Conservation (phyloP, 2,797 vertebrate genomes). For the Urocyon cinereoargenteus region DNA sequence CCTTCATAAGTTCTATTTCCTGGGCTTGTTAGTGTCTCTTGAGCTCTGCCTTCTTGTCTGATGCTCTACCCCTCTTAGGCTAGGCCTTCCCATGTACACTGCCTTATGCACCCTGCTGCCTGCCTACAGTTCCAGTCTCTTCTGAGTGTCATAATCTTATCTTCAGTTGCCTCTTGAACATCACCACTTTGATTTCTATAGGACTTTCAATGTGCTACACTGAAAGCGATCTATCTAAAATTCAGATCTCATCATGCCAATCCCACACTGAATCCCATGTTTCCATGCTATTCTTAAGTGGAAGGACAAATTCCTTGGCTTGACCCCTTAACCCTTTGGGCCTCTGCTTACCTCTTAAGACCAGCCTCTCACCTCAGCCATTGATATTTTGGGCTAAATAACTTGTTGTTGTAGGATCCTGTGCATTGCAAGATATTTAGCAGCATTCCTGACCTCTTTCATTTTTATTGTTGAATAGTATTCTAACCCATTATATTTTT, state of each 20-base stretch:
- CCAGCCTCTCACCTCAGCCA: not conserved
- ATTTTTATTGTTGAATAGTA: not conserved
- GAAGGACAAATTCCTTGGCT: not conserved
- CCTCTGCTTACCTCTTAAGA: slow-evolving; percentile 7
- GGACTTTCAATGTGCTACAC: not conserved
- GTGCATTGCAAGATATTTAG: not conserved
- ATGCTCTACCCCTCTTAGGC: not conserved
- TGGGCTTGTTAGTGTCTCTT: not conserved
- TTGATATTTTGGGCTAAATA: not conserved
- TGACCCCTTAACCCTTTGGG: not conserved
- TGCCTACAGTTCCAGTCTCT: not conserved
- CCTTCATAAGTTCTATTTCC: not conserved
- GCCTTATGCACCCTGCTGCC: not conserved
- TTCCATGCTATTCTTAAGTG: not conserved
- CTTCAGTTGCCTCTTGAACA: not conserved
- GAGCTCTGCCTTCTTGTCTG: not conserved
- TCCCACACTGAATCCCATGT: not conserved
- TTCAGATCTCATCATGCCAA: not conserved
- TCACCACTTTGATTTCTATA: not conserved
- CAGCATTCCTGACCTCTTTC: not conserved
- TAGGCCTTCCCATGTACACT: not conserved
- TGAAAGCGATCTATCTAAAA: not conserved
- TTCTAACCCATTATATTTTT: not conserved
- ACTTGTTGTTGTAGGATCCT: not conserved
- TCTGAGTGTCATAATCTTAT: not conserved